Evolutionary conservation across 2,888 invertebrate genomes (phyloP).

Genomic region (Morpho deidamia): DNA sequence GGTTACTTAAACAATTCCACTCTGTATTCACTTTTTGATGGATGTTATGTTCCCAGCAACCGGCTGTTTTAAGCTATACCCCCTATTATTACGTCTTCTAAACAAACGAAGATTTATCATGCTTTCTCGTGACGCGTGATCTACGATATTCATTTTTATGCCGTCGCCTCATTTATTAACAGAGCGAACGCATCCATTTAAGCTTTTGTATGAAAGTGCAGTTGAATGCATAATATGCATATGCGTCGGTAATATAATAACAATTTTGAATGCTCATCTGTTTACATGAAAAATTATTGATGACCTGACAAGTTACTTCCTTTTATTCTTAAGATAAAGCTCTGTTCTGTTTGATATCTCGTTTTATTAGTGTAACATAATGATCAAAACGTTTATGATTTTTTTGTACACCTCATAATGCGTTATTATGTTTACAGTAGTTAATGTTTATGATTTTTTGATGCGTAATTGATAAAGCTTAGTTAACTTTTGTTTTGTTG

Average conservation of each 20-base stretch:
- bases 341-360: too few species aligned
- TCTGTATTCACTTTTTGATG: conserved; percentile 14
- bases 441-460: too few species aligned
- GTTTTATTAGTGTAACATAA: too few species aligned
- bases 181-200: conserved; percentile 23
- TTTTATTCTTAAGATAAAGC: too few species aligned
- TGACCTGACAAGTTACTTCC: conserved; percentile 2
- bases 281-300: conserved; percentile 39
- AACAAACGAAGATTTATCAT: conserved; percentile 65
- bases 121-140: conserved; percentile 53
- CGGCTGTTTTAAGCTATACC: conserved; percentile 32
- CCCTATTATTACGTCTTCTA: conserved; percentile 38
- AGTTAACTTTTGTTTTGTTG: too few species aligned
- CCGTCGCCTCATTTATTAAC: conserved; percentile 51
- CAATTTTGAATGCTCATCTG: conserved; percentile 29
- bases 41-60: conserved; percentile 25
- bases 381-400: too few species aligned
- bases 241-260: conserved; percentile 36
- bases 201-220: conserved; percentile 53
- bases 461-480: too few species aligned
- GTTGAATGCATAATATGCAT: conserved; percentile 39
- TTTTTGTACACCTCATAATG: too few species aligned
- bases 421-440: too few species aligned
- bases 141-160: conserved; percentile 44
- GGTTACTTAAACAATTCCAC: neutral